These are phyloP conservation scores for Vulpes lagopus DNA, from an alignment of 2,113 vertebrate genomes.

Conservation along the genomic window DNA sequence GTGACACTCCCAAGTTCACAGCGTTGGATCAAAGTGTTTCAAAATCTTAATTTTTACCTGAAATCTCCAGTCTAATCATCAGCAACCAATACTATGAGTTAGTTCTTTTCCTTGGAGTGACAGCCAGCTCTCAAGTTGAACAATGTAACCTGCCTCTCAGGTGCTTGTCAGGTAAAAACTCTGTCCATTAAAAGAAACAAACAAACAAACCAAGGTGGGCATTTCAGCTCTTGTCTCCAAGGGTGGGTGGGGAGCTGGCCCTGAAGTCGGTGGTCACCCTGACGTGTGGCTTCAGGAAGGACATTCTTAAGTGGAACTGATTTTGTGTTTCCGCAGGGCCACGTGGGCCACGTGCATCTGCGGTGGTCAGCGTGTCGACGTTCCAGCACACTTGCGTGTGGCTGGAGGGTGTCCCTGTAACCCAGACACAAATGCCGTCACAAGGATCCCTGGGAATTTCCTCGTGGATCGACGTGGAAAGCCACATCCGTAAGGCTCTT, in stretches of 20 bases:
- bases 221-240: background rate
- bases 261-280: background rate
- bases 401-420: no score
- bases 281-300: background rate
- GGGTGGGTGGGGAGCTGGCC: background rate
- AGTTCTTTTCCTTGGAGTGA: background rate
- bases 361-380: background rate
- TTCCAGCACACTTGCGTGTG: background rate
- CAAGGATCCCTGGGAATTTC: fast-evolving
- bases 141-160: fast-evolving
- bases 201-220: background rate
- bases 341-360: fast-evolving
- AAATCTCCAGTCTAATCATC: background rate
- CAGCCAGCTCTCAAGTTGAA: no score
- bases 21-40: background rate
- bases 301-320: fast-evolving
- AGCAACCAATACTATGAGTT: fast-evolving
- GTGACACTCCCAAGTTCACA: background rate
- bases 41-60: background rate
- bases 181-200: background rate
- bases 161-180: background rate
- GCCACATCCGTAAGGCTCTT: background rate
- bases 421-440: fast-evolving
- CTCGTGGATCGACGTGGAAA: background rate
- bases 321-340: background rate